A percentile compares a stretch with the other conserved stretches of the same genome.
These are phyloP conservation scores for Chrysolina haemoptera DNA, from an alignment of 2,888 invertebrate species.

Conservation along the genomic window DNA sequence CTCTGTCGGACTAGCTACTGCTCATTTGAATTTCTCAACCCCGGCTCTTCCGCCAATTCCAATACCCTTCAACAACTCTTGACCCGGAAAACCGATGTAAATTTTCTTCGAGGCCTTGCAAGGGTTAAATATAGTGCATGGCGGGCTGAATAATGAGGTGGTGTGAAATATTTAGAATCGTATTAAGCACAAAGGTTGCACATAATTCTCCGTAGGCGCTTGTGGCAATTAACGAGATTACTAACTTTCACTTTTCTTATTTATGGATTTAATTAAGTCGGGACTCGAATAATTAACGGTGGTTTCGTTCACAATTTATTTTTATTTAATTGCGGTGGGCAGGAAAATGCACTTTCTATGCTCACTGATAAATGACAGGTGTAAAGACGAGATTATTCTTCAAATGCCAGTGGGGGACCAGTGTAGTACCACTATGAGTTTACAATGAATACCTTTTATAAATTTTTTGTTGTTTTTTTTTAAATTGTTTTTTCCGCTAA, in stretches of 20 bases:
- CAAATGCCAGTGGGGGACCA: too few relatives aligned
- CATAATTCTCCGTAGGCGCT: conserved; percentile 51
- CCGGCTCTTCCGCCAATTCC: background rate
- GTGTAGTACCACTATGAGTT: too few relatives aligned
- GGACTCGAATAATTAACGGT: conserved; percentile 2
- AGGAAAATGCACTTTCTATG: background rate
- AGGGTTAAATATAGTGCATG: conserved; percentile 41
- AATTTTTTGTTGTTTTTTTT: too few relatives aligned
- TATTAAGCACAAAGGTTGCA: conserved; percentile 37
- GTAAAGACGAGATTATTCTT: too few relatives aligned
- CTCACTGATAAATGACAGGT: background rate
- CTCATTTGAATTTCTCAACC: background rate
- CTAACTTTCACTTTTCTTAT: conserved; percentile 50
- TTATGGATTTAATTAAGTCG: conserved; percentile 50
- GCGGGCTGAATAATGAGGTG: conserved; percentile 44
- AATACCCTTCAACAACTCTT: background rate
- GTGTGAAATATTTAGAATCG: conserved; percentile 46
- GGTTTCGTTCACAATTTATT: background rate
- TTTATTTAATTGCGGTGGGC: background rate
- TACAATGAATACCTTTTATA: too few relatives aligned
- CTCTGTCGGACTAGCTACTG: too few relatives aligned
- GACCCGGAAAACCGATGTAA: background rate
- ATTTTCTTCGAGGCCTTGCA: conserved; percentile 13
- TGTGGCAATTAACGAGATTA: conserved; percentile 53
- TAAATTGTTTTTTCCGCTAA: too few relatives aligned